A percentile compares a stretch with the other conserved stretches of the same genome.
Evolutionary conservation across 2,113 vertebrate species (phyloP).

Genomic region (Tor tambroides): DNA sequence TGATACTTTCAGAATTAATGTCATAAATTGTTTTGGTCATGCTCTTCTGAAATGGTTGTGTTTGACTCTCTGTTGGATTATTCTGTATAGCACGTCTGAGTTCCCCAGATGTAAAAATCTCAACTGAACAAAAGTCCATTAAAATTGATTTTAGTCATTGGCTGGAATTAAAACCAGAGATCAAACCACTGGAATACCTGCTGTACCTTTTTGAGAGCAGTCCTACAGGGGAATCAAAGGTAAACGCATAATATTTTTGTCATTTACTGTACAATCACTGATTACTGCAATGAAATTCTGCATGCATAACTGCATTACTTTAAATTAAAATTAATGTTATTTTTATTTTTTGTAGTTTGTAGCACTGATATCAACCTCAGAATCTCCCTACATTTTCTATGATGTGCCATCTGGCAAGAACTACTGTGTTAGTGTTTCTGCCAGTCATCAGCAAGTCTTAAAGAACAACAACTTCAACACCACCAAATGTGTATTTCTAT

Average conservation of each 20-base stretch:
- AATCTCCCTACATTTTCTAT: neutral
- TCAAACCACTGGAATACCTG: neutral
- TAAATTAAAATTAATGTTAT: neutral
- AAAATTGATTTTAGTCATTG: constrained; percentile 27
- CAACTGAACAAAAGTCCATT: constrained; percentile 18
- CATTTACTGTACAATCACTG: neutral
- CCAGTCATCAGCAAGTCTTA: neutral
- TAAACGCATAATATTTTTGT: neutral
- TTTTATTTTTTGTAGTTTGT: constrained; percentile 12
- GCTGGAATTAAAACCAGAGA: neutral
- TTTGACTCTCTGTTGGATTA: neutral
- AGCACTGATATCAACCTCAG: neutral
- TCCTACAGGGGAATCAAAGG: neutral
- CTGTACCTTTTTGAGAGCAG: neutral
- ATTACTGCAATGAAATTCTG: neutral
- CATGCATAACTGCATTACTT: neutral
- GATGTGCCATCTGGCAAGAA: constrained; percentile 25
- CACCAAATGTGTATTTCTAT: constrained; percentile 35
- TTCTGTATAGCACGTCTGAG: constrained; percentile 55
- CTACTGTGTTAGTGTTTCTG: constrained; percentile 57
- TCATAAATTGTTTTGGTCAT: neutral
- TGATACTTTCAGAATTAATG: neutral
- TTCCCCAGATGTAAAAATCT: constrained; percentile 38
- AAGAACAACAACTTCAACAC: neutral
- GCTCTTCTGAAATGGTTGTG: neutral